Base-by-base conservation (phyloP, 2,113 vertebrate species). In the Ochotona princeps region DNA sequence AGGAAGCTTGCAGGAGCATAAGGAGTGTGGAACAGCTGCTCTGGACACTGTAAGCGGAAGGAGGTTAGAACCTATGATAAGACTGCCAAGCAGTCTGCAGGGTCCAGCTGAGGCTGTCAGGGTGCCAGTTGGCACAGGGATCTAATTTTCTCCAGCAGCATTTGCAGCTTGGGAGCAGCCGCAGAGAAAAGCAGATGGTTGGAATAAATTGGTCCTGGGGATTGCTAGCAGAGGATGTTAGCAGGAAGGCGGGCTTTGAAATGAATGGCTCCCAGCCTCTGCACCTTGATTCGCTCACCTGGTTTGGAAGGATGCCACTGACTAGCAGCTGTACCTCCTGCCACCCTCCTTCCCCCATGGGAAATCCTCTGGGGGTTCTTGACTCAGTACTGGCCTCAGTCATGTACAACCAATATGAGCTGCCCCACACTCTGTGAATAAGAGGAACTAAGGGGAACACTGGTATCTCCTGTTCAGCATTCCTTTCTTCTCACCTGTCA, bases 101-200 rank as follows among this genome's bases (percentile, higher is more conserved):
- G 25, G 80, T 57, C 70, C 94, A 86, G 72, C 74, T 83, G 95
- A 89, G 83, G 66, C 1, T 86, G 89, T 51, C 17, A 17, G 3
- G 7, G 10, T 89, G 94, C 96, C 95, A 87, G 2, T 0, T 96
- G 95, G 95, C 96, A 94, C 38, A 54, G 67, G 86, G 35, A 76
- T 38, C 87, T 4, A 6, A 67, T 87, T 89, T 93, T 87, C 25
- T 88, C 89, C 30, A 76, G 76, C 74, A 91, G 90, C 80, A 94
- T 89, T 92, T 94, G 74, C 87, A 95, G 83, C 75, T 81, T 87
- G 61, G 12, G 80, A 91, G 67, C 83, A 91, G 80, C 83, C 80
- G 81, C 28, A 1, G 51, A 83, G 81, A 65, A 93, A 82, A 96
- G 75, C 94, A 96, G 96, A 92, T 95, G 95, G 93, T 15, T 95